Evolutionary conservation across 2,113 vertebrate species (phyloP).

Genomic region (Mesitornis unicolor): DNA sequence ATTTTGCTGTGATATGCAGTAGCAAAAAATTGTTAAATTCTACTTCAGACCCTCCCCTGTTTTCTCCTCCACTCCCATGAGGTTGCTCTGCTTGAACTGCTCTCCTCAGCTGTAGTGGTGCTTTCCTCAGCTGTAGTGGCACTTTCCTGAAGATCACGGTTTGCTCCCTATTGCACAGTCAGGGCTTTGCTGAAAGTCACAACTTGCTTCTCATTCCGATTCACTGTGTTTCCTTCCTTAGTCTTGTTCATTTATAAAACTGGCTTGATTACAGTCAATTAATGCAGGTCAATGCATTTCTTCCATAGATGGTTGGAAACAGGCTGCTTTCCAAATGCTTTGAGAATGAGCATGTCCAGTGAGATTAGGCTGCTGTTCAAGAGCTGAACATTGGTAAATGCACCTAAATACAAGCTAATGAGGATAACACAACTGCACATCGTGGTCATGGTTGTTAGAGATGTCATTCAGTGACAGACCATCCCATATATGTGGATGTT

Average conservation of each 20-base stretch:
- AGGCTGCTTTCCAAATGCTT: background rate
- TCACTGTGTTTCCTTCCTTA: background rate
- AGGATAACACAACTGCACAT: background rate
- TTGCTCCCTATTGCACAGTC: rapidly evolving
- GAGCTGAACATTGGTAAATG: background rate
- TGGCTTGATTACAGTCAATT: constrained; percentile 8
- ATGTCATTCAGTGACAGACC: background rate
- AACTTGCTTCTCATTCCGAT: background rate
- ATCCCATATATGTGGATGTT: background rate
- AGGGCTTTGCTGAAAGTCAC: background rate
- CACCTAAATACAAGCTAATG: background rate
- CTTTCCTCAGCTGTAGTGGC: background rate
- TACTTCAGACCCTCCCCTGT: background rate
- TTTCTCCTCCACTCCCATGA: background rate
- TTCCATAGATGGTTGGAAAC: background rate
- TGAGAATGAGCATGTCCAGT: background rate
- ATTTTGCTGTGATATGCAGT: background rate
- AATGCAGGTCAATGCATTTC: constrained; percentile 2
- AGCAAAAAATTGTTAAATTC: background rate
- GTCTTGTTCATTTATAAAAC: background rate
- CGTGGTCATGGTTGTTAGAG: background rate
- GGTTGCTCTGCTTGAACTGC: background rate
- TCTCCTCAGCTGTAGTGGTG: background rate
- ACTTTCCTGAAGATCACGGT: background rate
- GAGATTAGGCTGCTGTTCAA: background rate